These are phyloP conservation scores for Hystrix cristata DNA, from an alignment of 2,113 vertebrate genomes.

Conservation along the genomic window DNA sequence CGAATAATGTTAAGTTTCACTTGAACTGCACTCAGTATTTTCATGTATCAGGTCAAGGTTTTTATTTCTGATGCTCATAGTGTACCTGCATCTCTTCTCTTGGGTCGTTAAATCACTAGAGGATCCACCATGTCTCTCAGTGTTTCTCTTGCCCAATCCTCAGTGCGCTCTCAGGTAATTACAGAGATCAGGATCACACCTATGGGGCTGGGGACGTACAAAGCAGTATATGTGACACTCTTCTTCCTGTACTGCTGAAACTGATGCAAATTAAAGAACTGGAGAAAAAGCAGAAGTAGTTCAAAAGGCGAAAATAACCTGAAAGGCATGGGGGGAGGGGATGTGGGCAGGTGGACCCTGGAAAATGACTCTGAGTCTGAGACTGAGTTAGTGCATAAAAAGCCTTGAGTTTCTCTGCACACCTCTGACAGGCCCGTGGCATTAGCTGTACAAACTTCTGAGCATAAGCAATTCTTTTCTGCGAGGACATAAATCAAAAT, in stretches of 20 bases:
- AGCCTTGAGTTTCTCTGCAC: neutral
- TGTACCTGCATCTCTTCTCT: slow-evolving; percentile 12
- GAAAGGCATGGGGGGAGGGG: neutral
- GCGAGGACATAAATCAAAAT: neutral
- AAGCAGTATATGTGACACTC: neutral
- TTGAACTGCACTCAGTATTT: neutral
- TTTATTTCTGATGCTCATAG: slow-evolving; percentile 18
- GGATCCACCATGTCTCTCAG: neutral
- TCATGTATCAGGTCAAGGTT: neutral
- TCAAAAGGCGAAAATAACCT: neutral
- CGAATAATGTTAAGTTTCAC: neutral
- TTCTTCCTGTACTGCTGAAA: neutral
- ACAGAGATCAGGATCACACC: neutral
- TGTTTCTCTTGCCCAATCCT: neutral
- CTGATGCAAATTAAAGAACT: slow-evolving; percentile 1
- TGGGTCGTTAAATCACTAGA: neutral
- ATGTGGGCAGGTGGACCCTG: neutral
- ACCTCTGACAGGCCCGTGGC: neutral
- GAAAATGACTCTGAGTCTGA: neutral
- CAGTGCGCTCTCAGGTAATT: neutral
- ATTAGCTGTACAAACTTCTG: neutral
- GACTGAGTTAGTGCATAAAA: neutral
- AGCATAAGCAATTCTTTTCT: slow-evolving; percentile 14
- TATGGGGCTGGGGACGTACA: neutral
- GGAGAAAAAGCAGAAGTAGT: neutral